Evolutionary conservation across 2,113 vertebrate species (phyloP), one percentile per base, ranked within the genome.

Genomic region (Boleophthalmus pectinirostris): DNA sequence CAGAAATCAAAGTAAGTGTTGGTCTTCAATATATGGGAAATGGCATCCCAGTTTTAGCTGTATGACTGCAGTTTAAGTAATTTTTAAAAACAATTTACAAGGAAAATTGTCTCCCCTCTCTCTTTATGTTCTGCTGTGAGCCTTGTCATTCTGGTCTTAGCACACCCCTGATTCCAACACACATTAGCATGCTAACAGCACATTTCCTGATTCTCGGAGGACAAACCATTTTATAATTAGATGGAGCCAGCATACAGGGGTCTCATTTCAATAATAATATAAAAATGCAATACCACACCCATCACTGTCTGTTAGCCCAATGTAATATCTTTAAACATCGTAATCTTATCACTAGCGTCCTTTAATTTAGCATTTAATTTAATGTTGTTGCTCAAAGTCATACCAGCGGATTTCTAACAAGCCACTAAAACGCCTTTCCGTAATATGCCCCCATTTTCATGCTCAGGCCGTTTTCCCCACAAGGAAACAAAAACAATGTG

Each of bases 311-410:
- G 16, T 35, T 63, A 35, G 14, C 29, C 0, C 16, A 6, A 8
- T 18, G 60, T 33, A 35, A 35, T 64, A n/a, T 38, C 61, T 43
- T 21, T n/a, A n/a, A 64, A n/a, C 16, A n/a, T n/a, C 61, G 9
- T 43, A 43, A 43, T 38, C 29, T 9, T 18, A 38, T 43, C 61
- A 21, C 33, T 35, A 24, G 24, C 47, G 65, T 72, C 46, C 57
- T 23, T 74, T 29, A 23, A 69, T 69, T 77, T 16, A 24, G n/a
- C 24, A 66, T 70, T 75, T 68, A n/a, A 78, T 66, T 72, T 18
- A 4, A 35, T 60, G 35, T 56, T 64, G 5, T 53, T 3, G 1
- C 25, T 33, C 24, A 11, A 49, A 58, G 45, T 33, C 61, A 70
- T 68, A 24, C 9, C 54, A 43, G 1, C 53, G 14, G 38, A 43